Evolutionary conservation across 2,113 vertebrate genomes (phyloP).

Genomic region (Cryptoleucopteryx plumbea): DNA sequence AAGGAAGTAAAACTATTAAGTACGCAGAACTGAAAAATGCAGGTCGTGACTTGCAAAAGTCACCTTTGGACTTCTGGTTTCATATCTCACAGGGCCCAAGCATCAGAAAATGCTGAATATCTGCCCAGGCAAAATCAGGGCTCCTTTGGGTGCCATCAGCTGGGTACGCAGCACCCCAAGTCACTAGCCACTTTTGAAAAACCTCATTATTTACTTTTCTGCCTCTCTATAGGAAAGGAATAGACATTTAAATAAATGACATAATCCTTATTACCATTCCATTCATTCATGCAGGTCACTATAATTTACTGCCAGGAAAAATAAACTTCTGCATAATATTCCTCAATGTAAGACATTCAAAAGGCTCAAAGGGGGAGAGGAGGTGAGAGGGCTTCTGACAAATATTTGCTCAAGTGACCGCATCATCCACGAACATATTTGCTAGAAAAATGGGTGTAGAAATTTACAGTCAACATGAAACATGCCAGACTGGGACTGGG

Average conservation of each 20-base stretch:
- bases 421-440: background rate
- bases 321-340: conserved; percentile 55
- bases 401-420: conserved; percentile 50
- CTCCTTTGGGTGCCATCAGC: background rate
- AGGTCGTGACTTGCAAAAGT: background rate
- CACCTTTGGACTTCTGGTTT: background rate
- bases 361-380: conserved; percentile 1
- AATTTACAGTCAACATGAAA: background rate
- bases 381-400: conserved; percentile 34
- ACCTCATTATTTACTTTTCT: conserved; percentile 49
- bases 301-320: conserved; percentile 61
- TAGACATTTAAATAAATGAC: conserved; percentile 66
- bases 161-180: background rate
- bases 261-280: conserved; percentile 61
- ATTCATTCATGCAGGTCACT: conserved; percentile 57
- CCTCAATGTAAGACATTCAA: conserved; percentile 50
- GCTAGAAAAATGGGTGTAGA: background rate
- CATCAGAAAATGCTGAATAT: background rate
- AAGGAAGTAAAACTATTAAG: background rate
- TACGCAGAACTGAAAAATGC: accelerated
- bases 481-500: background rate
- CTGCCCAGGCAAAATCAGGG: background rate
- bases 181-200: background rate
- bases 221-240: conserved; percentile 41
- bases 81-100: background rate